Evolutionary conservation across 2,113 vertebrate species (phyloP).

Genomic region (Hippocampus barbouri): DNA sequence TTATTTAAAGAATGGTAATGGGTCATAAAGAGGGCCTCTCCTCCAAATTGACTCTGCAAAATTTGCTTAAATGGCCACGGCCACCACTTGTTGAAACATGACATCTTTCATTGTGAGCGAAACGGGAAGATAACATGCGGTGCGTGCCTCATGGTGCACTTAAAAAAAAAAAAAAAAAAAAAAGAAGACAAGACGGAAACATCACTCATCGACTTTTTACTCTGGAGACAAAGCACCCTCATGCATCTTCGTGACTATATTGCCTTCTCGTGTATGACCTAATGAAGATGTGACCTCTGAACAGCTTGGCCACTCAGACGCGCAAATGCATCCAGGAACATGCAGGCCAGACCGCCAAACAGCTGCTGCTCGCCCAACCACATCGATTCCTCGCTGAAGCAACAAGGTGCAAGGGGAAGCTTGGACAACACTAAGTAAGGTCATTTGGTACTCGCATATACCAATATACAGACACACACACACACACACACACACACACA

Average conservation of each 20-base stretch:
- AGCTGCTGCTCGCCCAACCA: conserved; percentile 66
- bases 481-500: conserved; percentile 7
- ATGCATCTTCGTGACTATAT: conserved; percentile 11
- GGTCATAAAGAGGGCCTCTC: no score
- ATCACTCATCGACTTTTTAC: conserved; percentile 38
- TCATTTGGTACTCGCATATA: conserved; percentile 37
- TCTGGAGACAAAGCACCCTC: conserved; percentile 22
- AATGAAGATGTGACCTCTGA: conserved; percentile 55
- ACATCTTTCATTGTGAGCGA: not conserved
- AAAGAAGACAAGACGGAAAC: conserved; percentile 12
- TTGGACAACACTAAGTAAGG: conserved; percentile 42
- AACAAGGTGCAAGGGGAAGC: conserved; percentile 55
- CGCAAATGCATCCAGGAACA: conserved; percentile 55
- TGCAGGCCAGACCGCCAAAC: conserved; percentile 58
- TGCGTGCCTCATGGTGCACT: not conserved
- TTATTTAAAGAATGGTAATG: no score
- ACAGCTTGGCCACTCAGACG: conserved; percentile 59
- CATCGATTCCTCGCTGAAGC: conserved; percentile 48
- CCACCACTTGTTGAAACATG: not conserved
- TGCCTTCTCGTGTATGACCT: conserved; percentile 46
- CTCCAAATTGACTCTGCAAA: not conserved
- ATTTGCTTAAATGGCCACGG: not conserved
- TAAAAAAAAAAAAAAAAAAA: no score
- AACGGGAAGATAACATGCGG: not conserved
- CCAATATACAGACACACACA: conserved; percentile 23